Base-by-base conservation (phyloP, 2,113 vertebrate genomes). In the Microcebus jonahi region DNA sequence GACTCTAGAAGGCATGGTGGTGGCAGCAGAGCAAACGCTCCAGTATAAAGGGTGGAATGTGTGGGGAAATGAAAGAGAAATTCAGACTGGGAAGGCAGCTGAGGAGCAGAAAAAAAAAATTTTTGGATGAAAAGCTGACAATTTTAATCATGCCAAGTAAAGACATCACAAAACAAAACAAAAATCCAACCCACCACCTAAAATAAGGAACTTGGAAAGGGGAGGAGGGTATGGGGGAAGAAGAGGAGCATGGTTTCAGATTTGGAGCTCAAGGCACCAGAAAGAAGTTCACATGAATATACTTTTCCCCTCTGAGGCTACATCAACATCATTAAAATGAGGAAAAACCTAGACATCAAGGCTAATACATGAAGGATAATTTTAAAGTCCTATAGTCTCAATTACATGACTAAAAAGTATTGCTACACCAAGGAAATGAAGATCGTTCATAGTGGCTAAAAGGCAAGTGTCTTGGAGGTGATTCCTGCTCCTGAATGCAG, bases 91-190 rank as follows among this genome's bases (percentile, higher is more conserved):
- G 20, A 21, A 36, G 42, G 67, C 4, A 76, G 59, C 6, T 83
- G 81, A 65, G 50, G 53, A 88, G 36, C 73, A 29, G 42, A 5
- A 45, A 45, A 96, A 36, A 55, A 50, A 88, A 50, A 39, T 8
- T 13, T 91, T 10, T 61, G 53, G 65, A 70, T 17, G 31, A 34
- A 77, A 92, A 67, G 50, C 2, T 84, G 65, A 48, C 42, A 17
- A 59, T 77, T 94, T 91, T 65, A 92, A 75, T 75, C 75, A 95
- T 48, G 34, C n/a, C 53, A 71, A 42, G 48, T 39, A 84, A 96
- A 20, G 57, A 80, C 15, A 70, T 53, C 81, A 50, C 48, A 80
- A 77, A 91, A 34, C 4, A 70, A 61, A 86, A 55, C 31, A 20
- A 17, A 77, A 91, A 85, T 57, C 45, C 57, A 94, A 67, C 11